These are phyloP conservation scores for Lamellibrachia satsuma DNA, from an alignment of 2,888 invertebrate genomes.

Conservation along the genomic window DNA sequence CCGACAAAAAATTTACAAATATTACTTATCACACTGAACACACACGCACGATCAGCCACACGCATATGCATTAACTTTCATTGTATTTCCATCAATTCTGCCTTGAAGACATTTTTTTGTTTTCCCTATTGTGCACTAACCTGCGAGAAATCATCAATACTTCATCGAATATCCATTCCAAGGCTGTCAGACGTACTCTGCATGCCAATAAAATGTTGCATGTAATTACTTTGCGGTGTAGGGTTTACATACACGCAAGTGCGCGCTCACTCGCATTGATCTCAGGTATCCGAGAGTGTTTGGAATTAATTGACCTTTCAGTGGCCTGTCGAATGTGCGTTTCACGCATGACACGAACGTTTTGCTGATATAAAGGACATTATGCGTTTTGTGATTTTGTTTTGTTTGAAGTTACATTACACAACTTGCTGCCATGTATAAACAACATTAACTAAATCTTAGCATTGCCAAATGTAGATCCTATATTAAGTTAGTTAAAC, in stretches of 20 bases:
- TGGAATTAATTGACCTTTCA: not conserved
- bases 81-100: not conserved
- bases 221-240: not conserved
- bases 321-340: not conserved
- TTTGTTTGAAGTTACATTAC: not conserved
- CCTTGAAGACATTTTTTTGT: not conserved
- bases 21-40: too few relatives aligned
- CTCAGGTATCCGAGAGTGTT: not conserved
- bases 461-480: not conserved
- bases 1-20: too few relatives aligned
- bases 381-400: not conserved
- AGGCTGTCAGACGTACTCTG: not conserved
- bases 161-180: not conserved
- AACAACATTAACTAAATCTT: not conserved
- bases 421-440: too few relatives aligned
- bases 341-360: not conserved
- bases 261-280: not conserved
- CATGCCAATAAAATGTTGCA: not conserved
- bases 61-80: not conserved
- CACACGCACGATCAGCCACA: not conserved
- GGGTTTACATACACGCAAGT: not conserved
- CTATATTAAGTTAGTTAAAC: too few relatives aligned
- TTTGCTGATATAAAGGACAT: not conserved
- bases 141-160: not conserved
- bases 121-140: not conserved